These are phyloP conservation scores for Anguilla rostrata DNA, from an alignment of 2,113 vertebrate genomes.

Conservation along the genomic window DNA sequence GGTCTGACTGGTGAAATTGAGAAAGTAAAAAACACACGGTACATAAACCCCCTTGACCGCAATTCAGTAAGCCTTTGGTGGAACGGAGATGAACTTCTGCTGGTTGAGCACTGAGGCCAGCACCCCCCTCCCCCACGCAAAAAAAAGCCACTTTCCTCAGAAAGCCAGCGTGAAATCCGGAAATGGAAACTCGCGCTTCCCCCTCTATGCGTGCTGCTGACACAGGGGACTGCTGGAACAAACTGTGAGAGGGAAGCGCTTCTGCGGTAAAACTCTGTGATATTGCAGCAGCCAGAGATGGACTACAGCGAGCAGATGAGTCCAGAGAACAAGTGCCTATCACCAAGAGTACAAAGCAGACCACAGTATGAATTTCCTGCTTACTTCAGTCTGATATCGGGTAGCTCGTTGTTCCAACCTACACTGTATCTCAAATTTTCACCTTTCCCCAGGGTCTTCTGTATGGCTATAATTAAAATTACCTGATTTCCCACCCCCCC, in stretches of 20 bases:
- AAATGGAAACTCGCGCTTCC: not conserved
- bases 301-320: not conserved
- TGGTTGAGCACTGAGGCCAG: not conserved
- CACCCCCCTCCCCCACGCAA: no score
- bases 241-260: not conserved
- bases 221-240: not conserved
- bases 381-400: not conserved
- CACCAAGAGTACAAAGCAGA: not conserved
- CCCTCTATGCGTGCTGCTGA: not conserved
- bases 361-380: not conserved
- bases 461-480: conserved; percentile 45
- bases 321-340: not conserved
- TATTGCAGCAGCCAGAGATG: not conserved
- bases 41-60: not conserved
- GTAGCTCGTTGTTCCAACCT: conserved; percentile 23
- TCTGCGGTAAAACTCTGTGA: not conserved
- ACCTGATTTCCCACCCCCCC: conserved; percentile 23
- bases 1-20: not conserved
- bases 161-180: not conserved
- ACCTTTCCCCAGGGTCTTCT: conserved; percentile 28
- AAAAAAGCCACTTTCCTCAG: not conserved
- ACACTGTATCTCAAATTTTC: not conserved
- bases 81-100: not conserved
- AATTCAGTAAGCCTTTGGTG: not conserved
- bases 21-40: not conserved